Base-by-base conservation (phyloP, 2,113 vertebrate species). In the Carassius gibelio region DNA sequence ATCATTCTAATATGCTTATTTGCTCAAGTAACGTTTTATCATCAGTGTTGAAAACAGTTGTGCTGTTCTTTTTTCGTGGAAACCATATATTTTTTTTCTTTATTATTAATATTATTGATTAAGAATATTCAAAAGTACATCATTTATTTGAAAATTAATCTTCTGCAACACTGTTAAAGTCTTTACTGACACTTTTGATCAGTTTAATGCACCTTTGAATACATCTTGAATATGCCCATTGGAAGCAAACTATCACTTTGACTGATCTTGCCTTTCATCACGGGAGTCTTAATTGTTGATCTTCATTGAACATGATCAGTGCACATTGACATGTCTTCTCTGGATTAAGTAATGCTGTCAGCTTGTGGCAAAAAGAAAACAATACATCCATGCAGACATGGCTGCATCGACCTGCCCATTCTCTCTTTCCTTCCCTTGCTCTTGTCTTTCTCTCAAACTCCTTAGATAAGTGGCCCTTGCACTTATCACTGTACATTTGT, bases 361-460 rank as follows among this genome's bases (percentile, higher is more conserved):
- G 84, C 83, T 83, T 81, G 81, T 77, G 83, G 81, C 72, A 82
- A 52, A 82, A 86, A 88, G 85, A 86, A 88, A 88, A 52, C 77
- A 77, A 88, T 88, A 88, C 82, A 83, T 85, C 86, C 87, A 86
- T 87, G 79, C 78, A 85, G 88, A 88, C 85, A 82, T 75, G 81
- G 50, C 8, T 71, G 62, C 79, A 91, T 84, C 84, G 79, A 90
- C 84, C 85, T 59, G 74, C 62, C 26, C 81, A 19, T 19, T 68
- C 62, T 81, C 75, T 45, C 85, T 68, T 50, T 30, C 84, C 14
- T 52, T 45, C 62, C 5, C 15, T 52, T 55, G 23, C 34, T 42
- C 52, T 82, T 82, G 17, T 83, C 66, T 52, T 55, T 68, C 75
- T 50, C 75, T 42, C 42, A 52, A 11, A 23, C 17, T 42, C 13